These are phyloP conservation scores for Umimayanthus chanpuru DNA, from an alignment of 92 coral and sea anemone species.

Conservation along the genomic window DNA sequence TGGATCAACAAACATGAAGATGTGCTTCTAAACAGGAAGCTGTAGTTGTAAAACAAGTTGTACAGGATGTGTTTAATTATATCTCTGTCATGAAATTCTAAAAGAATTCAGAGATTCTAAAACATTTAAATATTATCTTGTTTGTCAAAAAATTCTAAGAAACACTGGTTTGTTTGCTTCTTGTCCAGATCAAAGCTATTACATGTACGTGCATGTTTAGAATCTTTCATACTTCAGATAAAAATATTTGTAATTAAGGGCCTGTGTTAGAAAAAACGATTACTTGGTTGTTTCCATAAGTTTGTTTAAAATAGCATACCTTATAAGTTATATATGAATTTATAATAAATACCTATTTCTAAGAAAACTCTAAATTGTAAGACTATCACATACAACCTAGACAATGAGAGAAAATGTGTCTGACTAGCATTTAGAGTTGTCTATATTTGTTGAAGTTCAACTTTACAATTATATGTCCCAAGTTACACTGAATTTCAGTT, in stretches of 20 bases:
- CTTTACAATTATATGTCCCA: neutral
- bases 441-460: neutral
- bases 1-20: neutral
- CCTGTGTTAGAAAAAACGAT: neutral
- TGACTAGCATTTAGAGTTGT: neutral
- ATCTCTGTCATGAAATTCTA: too few relatives aligned
- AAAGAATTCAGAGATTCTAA: neutral
- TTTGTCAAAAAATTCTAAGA: neutral
- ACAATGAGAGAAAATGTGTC: neutral
- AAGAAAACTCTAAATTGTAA: neutral
- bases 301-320: neutral
- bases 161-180: neutral
- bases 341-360: too few relatives aligned
- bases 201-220: neutral
- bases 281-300: neutral
- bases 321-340: too few relatives aligned
- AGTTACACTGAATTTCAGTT: neutral
- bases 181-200: neutral
- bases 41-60: neutral
- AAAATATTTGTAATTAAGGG: too few relatives aligned
- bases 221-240: neutral
- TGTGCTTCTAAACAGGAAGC: neutral
- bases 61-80: too few relatives aligned
- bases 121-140: neutral
- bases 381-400: neutral